Base-by-base conservation (phyloP, 2,888 invertebrate genomes). In the Cheilosia impressa region DNA sequence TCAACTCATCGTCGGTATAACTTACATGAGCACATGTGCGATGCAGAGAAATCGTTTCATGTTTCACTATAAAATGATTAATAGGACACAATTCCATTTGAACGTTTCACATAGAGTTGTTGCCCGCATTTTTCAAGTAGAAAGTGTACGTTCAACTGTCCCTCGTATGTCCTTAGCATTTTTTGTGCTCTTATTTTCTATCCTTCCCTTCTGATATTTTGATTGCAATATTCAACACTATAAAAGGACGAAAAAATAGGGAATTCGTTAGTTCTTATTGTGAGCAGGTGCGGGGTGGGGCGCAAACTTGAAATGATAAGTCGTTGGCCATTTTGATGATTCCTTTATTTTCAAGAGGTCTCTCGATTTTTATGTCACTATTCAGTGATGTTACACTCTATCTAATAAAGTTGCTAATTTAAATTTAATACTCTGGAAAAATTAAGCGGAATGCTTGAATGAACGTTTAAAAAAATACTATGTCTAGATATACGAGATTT, bases 41-140 rank as follows among this genome's bases (percentile, higher is more conserved):
- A 60, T 65, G 17, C 47, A 79, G 75, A 75, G 71, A 80, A 84
- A 84, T 79, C 43, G 84, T 84, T 84, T 71, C 79, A 75, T 80
- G 75, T 84, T 84, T 84, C 79, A 79, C 73, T 84, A 58, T 69
- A 65, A 63, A 75, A 79, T 84, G 79, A 84, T 84, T 75, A 80
- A 84, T 75, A 69, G 41, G 60, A 60, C 52, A 75, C 60, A 58
- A 71, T 79, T 65, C 68, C 65, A 79, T 79, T 79, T 79, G 69
- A 79, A 79, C 69, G 58, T 69, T 79, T 60, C 69, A 66, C 73
- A 75, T 52, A 52, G 73, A 79, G 63, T 78, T 84, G 79, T 79
- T 84, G 58, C 53, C 57, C 69, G 43, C 73, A 79, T 72, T 77
- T 77, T 77, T 78, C 69, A 78, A 57, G 47, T 47, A 22, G 47